These are phyloP conservation scores for Formicarius rufipectus DNA, from an alignment of 2,113 vertebrate genomes.

Conservation along the genomic window DNA sequence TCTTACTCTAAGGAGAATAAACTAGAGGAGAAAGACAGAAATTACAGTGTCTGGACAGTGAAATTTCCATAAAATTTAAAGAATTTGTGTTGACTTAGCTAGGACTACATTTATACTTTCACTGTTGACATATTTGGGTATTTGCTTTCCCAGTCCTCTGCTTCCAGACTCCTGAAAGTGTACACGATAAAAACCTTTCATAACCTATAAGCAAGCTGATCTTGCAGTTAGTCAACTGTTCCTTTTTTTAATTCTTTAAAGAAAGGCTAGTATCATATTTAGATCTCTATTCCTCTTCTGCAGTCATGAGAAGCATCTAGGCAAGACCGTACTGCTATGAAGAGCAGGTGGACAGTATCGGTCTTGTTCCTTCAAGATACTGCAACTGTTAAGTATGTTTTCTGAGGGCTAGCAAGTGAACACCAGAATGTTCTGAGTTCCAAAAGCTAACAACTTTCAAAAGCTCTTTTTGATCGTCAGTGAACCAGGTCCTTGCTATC, in stretches of 20 bases:
- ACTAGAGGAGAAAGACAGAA: neutral
- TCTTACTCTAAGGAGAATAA: neutral
- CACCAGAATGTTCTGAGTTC: neutral
- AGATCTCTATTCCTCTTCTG: neutral
- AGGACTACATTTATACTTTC: neutral
- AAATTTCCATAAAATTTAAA: neutral
- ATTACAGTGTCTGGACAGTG: neutral
- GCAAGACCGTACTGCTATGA: neutral
- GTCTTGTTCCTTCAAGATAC: neutral
- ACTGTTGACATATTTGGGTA: neutral
- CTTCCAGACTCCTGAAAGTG: neutral
- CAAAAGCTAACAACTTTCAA: neutral
- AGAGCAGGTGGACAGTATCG: neutral
- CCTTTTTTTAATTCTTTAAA: neutral
- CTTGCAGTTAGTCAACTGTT: neutral
- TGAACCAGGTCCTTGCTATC: neutral
- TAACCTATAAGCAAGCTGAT: neutral
- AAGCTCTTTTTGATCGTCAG: neutral
- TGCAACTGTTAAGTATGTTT: neutral
- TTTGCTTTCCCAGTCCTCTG: neutral
- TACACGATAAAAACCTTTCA: neutral
- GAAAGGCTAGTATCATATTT: neutral
- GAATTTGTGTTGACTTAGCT: neutral
- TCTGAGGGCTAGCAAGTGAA: neutral
- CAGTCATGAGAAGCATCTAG: neutral